phyloP scores from a whole-genome alignment of 2,797 vertebrate genomes.

The Sebastiscus albofasciatus region DNA sequence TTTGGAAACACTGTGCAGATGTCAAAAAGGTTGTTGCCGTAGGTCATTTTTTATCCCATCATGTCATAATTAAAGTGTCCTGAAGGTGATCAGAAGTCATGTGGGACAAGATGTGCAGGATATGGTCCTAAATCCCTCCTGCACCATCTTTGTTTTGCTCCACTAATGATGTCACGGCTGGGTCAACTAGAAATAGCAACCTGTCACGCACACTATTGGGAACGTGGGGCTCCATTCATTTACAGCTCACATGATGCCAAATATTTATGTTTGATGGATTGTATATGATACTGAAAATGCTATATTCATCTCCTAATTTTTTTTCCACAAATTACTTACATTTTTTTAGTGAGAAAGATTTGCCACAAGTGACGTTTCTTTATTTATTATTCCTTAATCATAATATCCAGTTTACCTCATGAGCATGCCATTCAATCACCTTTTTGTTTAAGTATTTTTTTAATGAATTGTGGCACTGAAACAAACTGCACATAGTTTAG shows the following conservation, averaged over 20 bases:
- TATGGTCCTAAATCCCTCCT: conserved; percentile 8
- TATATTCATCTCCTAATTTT: background rate
- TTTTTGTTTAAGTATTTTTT: background rate
- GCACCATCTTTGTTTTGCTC: conserved; percentile 54
- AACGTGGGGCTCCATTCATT: conserved; percentile 34
- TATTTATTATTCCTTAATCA: background rate
- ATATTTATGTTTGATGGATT: background rate
- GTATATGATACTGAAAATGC: background rate
- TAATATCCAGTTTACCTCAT: background rate
- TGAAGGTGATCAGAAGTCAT: conserved; percentile 23
- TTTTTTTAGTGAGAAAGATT: background rate
- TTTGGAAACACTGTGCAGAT: background rate
- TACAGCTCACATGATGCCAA: background rate
- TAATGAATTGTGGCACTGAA: background rate
- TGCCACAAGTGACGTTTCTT: background rate
- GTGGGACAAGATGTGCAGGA: conserved; percentile 7
- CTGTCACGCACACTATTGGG: conserved; percentile 20
- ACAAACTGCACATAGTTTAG: background rate
- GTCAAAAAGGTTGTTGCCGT: background rate
- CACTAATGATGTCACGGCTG: conserved; percentile 54
- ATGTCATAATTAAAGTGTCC: background rate
- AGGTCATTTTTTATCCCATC: background rate
- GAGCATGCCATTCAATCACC: background rate
- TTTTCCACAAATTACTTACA: background rate
- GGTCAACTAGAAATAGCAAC: conserved; percentile 50